Evolutionary conservation across 1,140 invertebrate species (phyloP).

Genomic region (Agrilus planipennis): DNA sequence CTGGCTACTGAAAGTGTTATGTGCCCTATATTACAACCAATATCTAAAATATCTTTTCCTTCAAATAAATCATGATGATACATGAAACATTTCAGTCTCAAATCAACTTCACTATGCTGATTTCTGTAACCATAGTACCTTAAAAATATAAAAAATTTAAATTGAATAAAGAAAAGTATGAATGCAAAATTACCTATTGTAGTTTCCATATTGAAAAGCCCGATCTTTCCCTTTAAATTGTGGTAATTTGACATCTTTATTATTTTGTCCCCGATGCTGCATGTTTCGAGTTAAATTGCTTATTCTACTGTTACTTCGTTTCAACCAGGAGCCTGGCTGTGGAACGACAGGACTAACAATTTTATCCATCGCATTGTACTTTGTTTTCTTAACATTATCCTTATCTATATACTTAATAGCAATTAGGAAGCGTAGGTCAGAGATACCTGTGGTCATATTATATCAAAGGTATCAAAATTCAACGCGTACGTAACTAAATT

Average conservation of each 20-base stretch:
- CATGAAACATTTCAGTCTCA: slow-evolving; percentile 67
- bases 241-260: slow-evolving; percentile 37
- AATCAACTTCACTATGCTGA: slow-evolving; percentile 64
- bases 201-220: slow-evolving; percentile 89
- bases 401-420: too few species aligned
- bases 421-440: too few species aligned
- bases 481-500: too few species aligned
- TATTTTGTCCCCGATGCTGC: slow-evolving; percentile 14
- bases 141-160: slow-evolving; percentile 25
- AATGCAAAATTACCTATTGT: slow-evolving; percentile 56
- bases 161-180: neutral
- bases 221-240: slow-evolving; percentile 63
- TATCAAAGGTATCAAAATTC: too few species aligned
- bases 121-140: slow-evolving; percentile 93
- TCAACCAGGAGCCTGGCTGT: slow-evolving; percentile 68
- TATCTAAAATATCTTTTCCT: slow-evolving; percentile 86
- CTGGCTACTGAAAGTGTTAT: slow-evolving; percentile 79
- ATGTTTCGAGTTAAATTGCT: too few species aligned
- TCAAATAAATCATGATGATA: slow-evolving; percentile 72
- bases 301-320: slow-evolving; percentile 35
- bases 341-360: slow-evolving; percentile 87
- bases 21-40: slow-evolving; percentile 96
- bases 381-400: slow-evolving; percentile 42
- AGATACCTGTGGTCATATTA: too few species aligned
- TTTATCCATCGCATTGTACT: slow-evolving; percentile 66